Evolutionary conservation across 2,797 vertebrate genomes (phyloP).

Genomic region (Platalea minor): DNA sequence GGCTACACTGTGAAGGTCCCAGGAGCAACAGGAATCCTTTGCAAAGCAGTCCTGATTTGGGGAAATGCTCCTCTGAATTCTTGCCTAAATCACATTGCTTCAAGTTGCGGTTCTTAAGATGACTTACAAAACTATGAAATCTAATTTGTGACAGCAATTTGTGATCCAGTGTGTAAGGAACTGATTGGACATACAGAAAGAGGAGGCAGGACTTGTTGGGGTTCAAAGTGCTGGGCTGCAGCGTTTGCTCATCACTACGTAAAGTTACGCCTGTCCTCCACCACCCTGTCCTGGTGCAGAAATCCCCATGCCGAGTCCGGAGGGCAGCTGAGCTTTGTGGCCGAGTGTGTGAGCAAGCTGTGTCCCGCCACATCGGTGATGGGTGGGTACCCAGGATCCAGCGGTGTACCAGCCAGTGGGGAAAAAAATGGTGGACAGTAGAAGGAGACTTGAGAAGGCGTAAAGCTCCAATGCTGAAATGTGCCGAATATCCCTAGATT

Average conservation of each 20-base stretch:
- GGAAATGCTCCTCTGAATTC: background rate
- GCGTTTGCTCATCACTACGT: fast-evolving
- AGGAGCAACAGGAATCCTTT: background rate
- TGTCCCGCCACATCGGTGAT: fast-evolving
- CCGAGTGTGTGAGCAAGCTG: background rate
- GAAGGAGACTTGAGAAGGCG: background rate
- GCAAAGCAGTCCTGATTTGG: background rate
- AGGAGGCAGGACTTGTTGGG: background rate
- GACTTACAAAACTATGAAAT: background rate
- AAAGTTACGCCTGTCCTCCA: background rate
- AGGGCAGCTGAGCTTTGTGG: background rate
- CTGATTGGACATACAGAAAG: background rate
- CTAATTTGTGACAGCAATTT: background rate
- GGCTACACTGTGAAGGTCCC: background rate
- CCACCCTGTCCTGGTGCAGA: background rate
- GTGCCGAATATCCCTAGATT: background rate
- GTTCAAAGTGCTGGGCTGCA: background rate
- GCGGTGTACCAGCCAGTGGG: background rate
- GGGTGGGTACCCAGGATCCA: background rate
- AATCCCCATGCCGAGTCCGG: fast-evolving
- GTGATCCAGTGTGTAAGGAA: background rate
- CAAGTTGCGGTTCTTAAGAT: background rate
- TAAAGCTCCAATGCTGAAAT: background rate
- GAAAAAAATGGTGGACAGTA: no score
- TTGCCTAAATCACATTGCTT: background rate